Evolutionary conservation across 2,113 vertebrate species (phyloP).

Genomic region (Pteronura brasiliensis): DNA sequence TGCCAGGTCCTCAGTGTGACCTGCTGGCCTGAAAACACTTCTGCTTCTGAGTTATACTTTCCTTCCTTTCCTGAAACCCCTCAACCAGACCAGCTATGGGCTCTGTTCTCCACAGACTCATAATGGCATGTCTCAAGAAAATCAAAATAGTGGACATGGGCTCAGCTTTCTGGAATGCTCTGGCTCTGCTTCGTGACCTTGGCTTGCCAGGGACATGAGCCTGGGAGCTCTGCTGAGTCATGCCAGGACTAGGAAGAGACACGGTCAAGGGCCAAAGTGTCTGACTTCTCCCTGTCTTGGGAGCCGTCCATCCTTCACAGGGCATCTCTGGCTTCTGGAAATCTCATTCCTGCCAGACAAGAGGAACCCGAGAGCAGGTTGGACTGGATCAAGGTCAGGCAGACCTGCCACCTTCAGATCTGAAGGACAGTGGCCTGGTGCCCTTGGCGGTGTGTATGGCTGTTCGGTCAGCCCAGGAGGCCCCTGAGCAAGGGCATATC

Average conservation of each 20-base stretch:
- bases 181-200: accelerated
- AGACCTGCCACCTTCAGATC: neutral
- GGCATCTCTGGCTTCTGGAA: accelerated
- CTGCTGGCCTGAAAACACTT: neutral
- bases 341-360: neutral
- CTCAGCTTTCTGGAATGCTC: neutral
- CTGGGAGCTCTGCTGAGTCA: neutral
- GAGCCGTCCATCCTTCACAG: neutral
- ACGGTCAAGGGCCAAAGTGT: neutral
- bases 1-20: neutral
- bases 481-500: neutral
- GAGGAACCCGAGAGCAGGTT: neutral
- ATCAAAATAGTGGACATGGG: neutral
- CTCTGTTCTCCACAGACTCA: neutral
- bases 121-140: neutral
- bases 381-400: neutral
- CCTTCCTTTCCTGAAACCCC: neutral
- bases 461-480: neutral
- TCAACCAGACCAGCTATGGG: neutral
- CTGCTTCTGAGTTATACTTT: neutral
- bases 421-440: neutral
- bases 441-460: accelerated
- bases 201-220: neutral
- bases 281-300: neutral
- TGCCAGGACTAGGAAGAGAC: neutral